These are phyloP conservation scores for Tapera naevia DNA, from an alignment of 2,797 vertebrate species.

Conservation along the genomic window DNA sequence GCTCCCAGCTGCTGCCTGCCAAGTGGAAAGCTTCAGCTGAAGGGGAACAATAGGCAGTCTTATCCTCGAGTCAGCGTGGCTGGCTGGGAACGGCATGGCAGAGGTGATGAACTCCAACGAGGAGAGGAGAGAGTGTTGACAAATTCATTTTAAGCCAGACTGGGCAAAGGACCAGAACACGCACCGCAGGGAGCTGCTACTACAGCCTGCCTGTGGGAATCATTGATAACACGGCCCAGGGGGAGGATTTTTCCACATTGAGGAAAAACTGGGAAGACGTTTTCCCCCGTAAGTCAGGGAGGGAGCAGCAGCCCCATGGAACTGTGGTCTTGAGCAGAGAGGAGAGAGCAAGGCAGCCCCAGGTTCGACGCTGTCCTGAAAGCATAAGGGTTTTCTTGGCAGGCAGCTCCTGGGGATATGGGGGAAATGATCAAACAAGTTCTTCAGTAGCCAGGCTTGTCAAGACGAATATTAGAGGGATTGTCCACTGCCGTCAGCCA, in stretches of 20 bases:
- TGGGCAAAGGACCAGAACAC: constrained; percentile 45
- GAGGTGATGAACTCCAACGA: constrained; percentile 62
- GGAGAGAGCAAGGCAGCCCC: background rate
- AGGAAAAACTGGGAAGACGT: background rate
- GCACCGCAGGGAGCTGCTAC: constrained; percentile 1
- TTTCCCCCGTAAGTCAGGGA: background rate
- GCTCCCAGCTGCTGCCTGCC: constrained; percentile 45
- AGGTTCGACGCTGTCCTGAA: background rate
- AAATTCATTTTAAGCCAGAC: constrained; percentile 64
- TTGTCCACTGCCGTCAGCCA: constrained; percentile 59
- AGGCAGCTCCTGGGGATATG: background rate
- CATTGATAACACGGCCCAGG: background rate
- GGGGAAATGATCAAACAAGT: constrained; percentile 56
- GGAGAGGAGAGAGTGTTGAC: constrained; percentile 62
- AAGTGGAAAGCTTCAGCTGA: constrained; percentile 18
- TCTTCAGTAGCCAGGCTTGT: constrained; percentile 61
- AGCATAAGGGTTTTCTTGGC: constrained; percentile 30
- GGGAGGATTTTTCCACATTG: background rate
- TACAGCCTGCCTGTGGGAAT: constrained; percentile 35
- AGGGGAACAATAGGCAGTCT: constrained; percentile 60
- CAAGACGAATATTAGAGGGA: constrained; percentile 53
- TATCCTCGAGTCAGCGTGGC: constrained; percentile 33
- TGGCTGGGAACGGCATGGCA: constrained; percentile 55
- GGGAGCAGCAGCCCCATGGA: background rate
- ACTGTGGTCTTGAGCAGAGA: background rate